Evolutionary conservation across 1,140 invertebrate species (phyloP).

Genomic region (Heterodera schachtii): DNA sequence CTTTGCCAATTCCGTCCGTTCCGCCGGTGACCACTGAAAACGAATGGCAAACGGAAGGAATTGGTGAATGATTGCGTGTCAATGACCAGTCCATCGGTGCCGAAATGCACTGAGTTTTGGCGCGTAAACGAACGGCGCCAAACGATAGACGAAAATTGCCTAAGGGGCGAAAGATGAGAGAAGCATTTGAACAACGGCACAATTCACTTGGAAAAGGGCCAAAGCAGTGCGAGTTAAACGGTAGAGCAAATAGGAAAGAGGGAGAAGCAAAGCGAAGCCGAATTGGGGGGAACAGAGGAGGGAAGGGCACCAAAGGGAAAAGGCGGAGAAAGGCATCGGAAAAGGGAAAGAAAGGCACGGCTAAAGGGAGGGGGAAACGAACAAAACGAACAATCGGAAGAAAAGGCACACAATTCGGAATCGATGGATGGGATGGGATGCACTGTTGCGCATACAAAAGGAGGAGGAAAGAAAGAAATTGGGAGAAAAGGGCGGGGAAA

Average conservation of each 20-base stretch:
- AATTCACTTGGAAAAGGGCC: conserved; percentile 36
- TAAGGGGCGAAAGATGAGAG: neutral
- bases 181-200: neutral
- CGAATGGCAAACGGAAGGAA: neutral
- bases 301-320: neutral
- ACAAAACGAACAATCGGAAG: no score
- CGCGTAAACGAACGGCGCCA: conserved; percentile 42
- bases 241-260: conserved; percentile 38
- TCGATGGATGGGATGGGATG: neutral
- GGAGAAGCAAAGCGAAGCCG: conserved; percentile 4
- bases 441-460: neutral
- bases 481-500: neutral
- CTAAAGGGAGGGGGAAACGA: no score
- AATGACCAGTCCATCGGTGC: conserved; percentile 44
- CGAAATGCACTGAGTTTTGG: conserved; percentile 37
- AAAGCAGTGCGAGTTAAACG: conserved; percentile 45
- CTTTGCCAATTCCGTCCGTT: conserved; percentile 55
- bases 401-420: neutral
- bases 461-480: neutral
- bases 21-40: conserved; percentile 54
- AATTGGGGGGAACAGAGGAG: neutral
- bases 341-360: neutral
- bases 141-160: conserved; percentile 44
- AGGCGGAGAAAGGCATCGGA: neutral
- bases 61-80: conserved; percentile 15